phyloP scores from a whole-genome alignment of 1,140 invertebrate species.

The Acyrthosiphon pisum region DNA sequence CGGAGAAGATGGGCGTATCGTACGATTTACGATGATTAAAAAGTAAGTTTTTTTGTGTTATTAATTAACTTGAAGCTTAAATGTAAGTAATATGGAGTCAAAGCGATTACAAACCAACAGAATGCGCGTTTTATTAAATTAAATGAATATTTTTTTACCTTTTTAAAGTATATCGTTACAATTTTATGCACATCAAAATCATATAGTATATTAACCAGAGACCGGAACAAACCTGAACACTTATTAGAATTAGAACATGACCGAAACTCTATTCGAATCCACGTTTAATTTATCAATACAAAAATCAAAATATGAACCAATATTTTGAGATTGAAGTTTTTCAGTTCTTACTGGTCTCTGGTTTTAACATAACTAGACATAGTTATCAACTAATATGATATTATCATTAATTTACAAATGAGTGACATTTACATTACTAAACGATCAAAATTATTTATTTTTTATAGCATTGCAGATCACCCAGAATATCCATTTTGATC shows the following conservation, averaged over 20 bases:
- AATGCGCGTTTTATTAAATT: neutral
- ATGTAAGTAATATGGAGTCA: neutral
- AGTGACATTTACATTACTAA: neutral
- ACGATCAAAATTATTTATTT: neutral
- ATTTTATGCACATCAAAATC: neutral
- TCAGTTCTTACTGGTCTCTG: neutral
- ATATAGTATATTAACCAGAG: neutral
- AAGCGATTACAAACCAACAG: neutral
- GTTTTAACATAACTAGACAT: neutral
- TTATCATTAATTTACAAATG: neutral
- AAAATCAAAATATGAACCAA: too few relatives aligned
- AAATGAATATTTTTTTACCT: neutral
- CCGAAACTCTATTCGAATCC: too few relatives aligned
- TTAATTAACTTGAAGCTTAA: neutral
- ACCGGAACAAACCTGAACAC: too few relatives aligned
- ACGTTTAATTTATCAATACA: too few relatives aligned
- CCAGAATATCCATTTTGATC: constrained; percentile 8
- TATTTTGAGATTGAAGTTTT: too few relatives aligned
- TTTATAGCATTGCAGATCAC: neutral
- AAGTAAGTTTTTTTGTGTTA: neutral
- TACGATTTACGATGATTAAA: neutral
- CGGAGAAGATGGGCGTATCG: neutral
- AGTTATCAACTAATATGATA: neutral
- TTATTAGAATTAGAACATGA: too few relatives aligned
- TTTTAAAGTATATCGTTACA: neutral